Percentiles rank a stretch among this genome's conserved stretches.
These are phyloP conservation scores for Anguilla megastoma DNA, from an alignment of 2,797 vertebrate species.

Conservation along the genomic window DNA sequence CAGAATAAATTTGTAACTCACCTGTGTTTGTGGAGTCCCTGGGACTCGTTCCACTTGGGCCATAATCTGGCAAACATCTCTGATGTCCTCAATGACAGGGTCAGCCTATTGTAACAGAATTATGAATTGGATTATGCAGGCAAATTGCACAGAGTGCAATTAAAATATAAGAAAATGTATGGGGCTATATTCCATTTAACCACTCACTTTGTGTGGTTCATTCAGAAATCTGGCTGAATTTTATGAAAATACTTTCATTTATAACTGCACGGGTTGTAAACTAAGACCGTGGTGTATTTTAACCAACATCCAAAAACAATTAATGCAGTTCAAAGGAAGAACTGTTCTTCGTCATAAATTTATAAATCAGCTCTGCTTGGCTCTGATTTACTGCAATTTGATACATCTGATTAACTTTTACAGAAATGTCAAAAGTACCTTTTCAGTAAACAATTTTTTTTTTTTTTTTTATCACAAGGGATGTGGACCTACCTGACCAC, in stretches of 20 bases:
- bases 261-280: not conserved
- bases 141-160: not conserved
- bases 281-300: not conserved
- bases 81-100: conserved; percentile 62
- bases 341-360: not conserved
- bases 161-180: not conserved
- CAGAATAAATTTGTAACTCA: not conserved
- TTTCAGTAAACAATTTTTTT: not conserved
- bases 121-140: not conserved
- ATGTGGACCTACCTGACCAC: not conserved
- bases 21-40: conserved; percentile 6
- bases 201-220: not conserved
- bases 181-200: not conserved
- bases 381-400: not conserved
- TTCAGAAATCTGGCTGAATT: too few relatives aligned
- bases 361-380: not conserved
- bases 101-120: conserved; percentile 55
- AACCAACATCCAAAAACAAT: conserved; percentile 29
- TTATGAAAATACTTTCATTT: too few relatives aligned
- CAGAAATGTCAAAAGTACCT: not conserved
- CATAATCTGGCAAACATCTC: conserved; percentile 49
- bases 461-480: not conserved
- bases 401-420: not conserved
- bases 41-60: conserved; percentile 16
- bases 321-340: not conserved